Conservation (phyloP, 2,797 vertebrate species). For the Strix occidentalis region DNA sequence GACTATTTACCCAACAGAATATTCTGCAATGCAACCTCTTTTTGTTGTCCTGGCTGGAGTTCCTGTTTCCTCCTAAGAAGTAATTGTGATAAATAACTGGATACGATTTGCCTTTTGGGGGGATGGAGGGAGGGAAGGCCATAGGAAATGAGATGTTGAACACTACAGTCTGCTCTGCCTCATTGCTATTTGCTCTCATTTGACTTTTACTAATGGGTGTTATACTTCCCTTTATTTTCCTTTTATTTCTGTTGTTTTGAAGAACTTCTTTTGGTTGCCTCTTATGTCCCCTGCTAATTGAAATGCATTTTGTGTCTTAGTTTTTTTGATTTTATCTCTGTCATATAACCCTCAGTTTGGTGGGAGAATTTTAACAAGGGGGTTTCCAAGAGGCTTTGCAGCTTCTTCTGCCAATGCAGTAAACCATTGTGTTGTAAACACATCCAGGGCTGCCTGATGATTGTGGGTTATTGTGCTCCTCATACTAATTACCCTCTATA, state of each 20-base stretch:
- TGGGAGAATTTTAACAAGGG: conserved; percentile 39
- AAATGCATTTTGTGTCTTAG: not conserved
- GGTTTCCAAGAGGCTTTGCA: conserved; percentile 38
- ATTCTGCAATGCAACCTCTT: not conserved
- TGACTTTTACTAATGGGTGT: not conserved
- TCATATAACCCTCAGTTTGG: conserved; percentile 6
- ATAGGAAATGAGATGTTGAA: not conserved
- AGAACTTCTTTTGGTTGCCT: not conserved
- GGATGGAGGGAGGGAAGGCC: not conserved
- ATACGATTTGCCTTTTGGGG: not conserved
- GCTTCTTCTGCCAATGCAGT: conserved; percentile 39
- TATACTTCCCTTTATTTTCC: not conserved
- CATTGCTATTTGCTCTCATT: not conserved
- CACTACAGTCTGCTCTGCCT: not conserved
- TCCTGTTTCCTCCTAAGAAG: not conserved
- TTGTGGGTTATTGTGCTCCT: conserved; percentile 33
- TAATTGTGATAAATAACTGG: not conserved
- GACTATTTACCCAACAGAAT: not conserved
- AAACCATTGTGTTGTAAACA: conserved; percentile 47
- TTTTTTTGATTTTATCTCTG: conserved; percentile 29
- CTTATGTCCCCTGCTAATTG: not conserved
- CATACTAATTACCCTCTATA: conserved; percentile 26
- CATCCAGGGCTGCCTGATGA: not conserved
- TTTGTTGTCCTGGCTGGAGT: not conserved
- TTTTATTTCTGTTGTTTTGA: not conserved